Conservation (phyloP, 1,140 invertebrate species). For the Hyphantria cunea region DNA sequence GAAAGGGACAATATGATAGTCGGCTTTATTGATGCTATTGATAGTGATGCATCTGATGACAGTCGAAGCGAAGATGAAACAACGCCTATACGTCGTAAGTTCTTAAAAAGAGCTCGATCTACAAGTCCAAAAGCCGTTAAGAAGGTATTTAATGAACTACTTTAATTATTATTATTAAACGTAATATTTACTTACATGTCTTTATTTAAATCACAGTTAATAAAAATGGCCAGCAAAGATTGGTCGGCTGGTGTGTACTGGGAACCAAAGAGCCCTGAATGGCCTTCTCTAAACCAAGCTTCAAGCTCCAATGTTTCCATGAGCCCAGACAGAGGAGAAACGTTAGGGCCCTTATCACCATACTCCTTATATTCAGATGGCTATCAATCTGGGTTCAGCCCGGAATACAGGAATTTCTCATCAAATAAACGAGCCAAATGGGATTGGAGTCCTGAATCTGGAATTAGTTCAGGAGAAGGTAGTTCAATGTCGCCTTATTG, state of each 20-base stretch:
- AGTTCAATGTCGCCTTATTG: slow-evolving; percentile 63
- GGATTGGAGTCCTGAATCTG: slow-evolving; percentile 75
- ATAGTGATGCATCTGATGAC: slow-evolving; percentile 62
- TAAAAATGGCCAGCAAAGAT: slow-evolving; percentile 70
- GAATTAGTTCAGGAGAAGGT: slow-evolving; percentile 56
- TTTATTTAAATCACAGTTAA: slow-evolving; percentile 53
- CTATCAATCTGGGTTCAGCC: slow-evolving; percentile 66
- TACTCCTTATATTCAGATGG: slow-evolving; percentile 62
- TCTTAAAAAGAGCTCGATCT: slow-evolving; percentile 54
- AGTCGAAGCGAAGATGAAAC: slow-evolving; percentile 56
- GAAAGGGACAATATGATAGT: slow-evolving; percentile 78
- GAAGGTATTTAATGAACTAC: slow-evolving; percentile 47
- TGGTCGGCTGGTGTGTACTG: slow-evolving; percentile 71
- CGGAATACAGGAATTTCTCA: slow-evolving; percentile 54
- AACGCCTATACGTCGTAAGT: slow-evolving; percentile 35
- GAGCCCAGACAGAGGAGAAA: slow-evolving; percentile 52
- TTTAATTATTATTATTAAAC: background rate
- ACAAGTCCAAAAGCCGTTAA: slow-evolving; percentile 50
- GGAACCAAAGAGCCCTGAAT: slow-evolving; percentile 70
- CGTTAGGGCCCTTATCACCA: slow-evolving; percentile 48
- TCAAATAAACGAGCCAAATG: slow-evolving; percentile 49
- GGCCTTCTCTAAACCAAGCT: slow-evolving; percentile 41
- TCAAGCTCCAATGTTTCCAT: slow-evolving; percentile 38
- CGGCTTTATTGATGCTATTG: slow-evolving; percentile 65
- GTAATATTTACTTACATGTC: background rate